Evolutionary conservation across 2,797 vertebrate species (phyloP), one percentile per base, ranked within the genome.

Genomic region (Otolemur crassicaudatus): DNA sequence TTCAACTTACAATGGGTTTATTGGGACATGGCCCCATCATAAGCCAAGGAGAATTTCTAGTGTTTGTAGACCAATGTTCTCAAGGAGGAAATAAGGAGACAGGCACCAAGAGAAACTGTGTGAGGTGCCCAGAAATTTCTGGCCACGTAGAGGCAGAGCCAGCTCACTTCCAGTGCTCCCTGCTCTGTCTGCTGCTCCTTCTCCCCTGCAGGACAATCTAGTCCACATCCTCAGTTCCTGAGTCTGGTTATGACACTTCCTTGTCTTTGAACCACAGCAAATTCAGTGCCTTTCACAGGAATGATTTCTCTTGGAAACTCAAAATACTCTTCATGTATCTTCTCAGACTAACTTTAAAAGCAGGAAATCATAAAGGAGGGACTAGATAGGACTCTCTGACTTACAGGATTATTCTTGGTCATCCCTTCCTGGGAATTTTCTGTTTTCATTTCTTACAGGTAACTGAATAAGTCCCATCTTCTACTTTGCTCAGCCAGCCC

Each of bases 221-320:
- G 2, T 69, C 7, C 7, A 2, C 17, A 43, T 53, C 11, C 31
- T 56, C 58, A n/a, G 34, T 23, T 25, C 34, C 17, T 8, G 23
- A 7, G 3, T 90, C 46, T 88, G 40, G 12, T 61, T 23, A 25
- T 40, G 46, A 19, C 14, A 40, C 31, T 58, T 93, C 9, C 69
- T 93, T 37, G 16, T 87, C 79, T 79, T 83, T 25, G 20, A 72
- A 96, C 31, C 29, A 73, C 17, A 81, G 6, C 31, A 73, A 65
- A 40, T 46, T 43, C n/a, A 73, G 10, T 49, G 25, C 10, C 40
- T 87, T 25, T 8, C 61, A 31, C 34, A 29, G 53, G 46, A 63
- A 34, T 16, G n/a, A 10, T 83, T 93, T 70, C 60, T 65, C 25
- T 72, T 14, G 16, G 49, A 53, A 0, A 19, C 46, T 31, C 46